A percentile compares a stretch with the other conserved stretches of the same genome.
Conservation (phyloP, 2,797 vertebrate genomes). For the Microctenopoma steveboyesi region DNA sequence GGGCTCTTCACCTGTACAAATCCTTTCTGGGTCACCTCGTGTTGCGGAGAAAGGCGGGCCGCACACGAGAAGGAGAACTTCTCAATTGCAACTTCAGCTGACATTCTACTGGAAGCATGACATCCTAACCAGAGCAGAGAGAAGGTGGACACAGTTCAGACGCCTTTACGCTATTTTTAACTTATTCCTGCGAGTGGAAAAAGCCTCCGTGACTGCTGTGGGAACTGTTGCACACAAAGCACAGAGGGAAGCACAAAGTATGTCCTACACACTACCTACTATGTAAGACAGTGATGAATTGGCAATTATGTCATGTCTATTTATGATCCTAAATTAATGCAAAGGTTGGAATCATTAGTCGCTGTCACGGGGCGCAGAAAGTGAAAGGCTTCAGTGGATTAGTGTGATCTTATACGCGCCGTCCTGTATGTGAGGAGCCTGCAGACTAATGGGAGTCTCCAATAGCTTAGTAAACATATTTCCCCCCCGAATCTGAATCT, state of each 20-base stretch:
- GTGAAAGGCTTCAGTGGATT: conserved; percentile 28
- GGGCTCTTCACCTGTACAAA: conserved; percentile 48
- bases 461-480: background rate
- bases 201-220: background rate
- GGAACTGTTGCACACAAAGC: background rate
- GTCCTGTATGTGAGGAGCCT: conserved; percentile 31
- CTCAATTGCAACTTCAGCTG: conserved; percentile 71
- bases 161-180: conserved; percentile 33
- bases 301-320: conserved; percentile 72
- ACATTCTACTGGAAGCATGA: conserved; percentile 74
- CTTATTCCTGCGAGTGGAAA: conserved; percentile 20
- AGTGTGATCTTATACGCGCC: conserved; percentile 34
- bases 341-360: conserved; percentile 69
- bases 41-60: conserved; percentile 44
- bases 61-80: conserved; percentile 78
- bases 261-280: conserved; percentile 34
- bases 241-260: conserved; percentile 6
- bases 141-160: conserved; percentile 19
- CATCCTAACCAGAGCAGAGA: conserved; percentile 54
- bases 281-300: conserved; percentile 73
- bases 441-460: background rate
- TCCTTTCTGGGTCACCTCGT: conserved; percentile 50
- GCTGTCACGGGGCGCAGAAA: conserved; percentile 58
- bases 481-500: background rate
- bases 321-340: conserved; percentile 70